Base-by-base conservation (phyloP, 2,797 vertebrate genomes). In the Tauraco hartlaubi region DNA sequence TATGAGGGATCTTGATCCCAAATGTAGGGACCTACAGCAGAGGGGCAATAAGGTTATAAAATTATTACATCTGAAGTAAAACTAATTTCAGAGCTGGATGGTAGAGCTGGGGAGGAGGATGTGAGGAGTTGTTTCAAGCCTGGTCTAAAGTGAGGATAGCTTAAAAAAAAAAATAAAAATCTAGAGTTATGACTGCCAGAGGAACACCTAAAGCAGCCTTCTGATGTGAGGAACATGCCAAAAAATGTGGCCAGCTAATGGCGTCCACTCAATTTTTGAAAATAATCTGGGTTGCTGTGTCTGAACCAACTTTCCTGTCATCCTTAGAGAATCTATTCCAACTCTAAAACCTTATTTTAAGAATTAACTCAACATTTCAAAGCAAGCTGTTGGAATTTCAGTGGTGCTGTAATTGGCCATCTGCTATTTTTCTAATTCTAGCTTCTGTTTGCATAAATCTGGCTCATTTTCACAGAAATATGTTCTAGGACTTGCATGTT, bases 341-440 rank as follows among this genome's bases (percentile, higher is more conserved):
- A 31, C n/a, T 77, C 28, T 16, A 79, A 92, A 89, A 31, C 71
- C 37, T 92, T 93, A 94, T 73, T 94, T 94, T 91, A 77, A 90
- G 82, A 77, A 94, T 72, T 94, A 90, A 62, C 46, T 63, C 56
- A 59, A 67, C 69, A 41, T 85, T 93, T 94, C 39, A 55, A 89
- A 95, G 28, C 63, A 75, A 90, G 80, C 77, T 92, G 84, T 76
- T 92, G 55, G 31, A 44, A 82, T 94, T 92, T 92, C 67, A 80
- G 59, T 73, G 33, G 48, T 80, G 59, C 75, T 84, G 63, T 64
- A 73, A 10, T 87, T 76, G 59, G 33, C 88, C 95, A 96, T 93
- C 92, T 96, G 94, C 84, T 94, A 64, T 93, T 95, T 94, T 95
- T 95, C 92, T 96, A 96, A 92, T 96, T 96, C 83, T 85, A 88